Conservation (phyloP, 2,888 invertebrate species). For the Oeneis ivallda region DNA sequence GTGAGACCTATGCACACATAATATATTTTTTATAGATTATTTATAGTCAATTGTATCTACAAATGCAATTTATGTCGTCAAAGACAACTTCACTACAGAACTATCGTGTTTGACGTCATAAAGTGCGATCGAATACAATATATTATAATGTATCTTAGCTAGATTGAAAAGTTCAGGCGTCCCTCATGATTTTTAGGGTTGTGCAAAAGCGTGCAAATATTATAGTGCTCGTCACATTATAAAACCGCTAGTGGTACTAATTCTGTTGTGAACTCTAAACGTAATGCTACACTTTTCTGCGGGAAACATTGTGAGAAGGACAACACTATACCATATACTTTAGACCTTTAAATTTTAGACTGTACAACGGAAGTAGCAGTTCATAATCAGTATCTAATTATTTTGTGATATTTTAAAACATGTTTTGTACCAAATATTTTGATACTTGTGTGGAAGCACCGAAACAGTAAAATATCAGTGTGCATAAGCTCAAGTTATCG, state of each 20-base stretch:
- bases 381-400: neutral
- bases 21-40: neutral
- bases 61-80: neutral
- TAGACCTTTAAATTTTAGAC: no score
- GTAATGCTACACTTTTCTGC: no score
- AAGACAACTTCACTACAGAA: neutral
- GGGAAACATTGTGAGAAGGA: no score
- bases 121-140: neutral
- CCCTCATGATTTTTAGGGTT: neutral
- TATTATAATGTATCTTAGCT: neutral
- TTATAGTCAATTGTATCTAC: no score
- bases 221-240: neutral
- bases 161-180: neutral
- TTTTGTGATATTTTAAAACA: neutral
- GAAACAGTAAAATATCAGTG: conserved; percentile 11
- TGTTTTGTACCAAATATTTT: neutral
- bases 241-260: neutral
- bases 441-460: neutral
- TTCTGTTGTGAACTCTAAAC: no score
- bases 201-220: neutral
- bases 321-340: no score
- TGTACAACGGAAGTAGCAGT: no score
- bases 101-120: neutral
- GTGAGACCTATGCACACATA: conserved; percentile 14
- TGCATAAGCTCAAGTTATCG: conserved; percentile 7